A percentile compares a stretch with the other conserved stretches of the same genome.
Evolutionary conservation across 2,113 vertebrate species (phyloP).

Genomic region (Thunnus thynnus): DNA sequence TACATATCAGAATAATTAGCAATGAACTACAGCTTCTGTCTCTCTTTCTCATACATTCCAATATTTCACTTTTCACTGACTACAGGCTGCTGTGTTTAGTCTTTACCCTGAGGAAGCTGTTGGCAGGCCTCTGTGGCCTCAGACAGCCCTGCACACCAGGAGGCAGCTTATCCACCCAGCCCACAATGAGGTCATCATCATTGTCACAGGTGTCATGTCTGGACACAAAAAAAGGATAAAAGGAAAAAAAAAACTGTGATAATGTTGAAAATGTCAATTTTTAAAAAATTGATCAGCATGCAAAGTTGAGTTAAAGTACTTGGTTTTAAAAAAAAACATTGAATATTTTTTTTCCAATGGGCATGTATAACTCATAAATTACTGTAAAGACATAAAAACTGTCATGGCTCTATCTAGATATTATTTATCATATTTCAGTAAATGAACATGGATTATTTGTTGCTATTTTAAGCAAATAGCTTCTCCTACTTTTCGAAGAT

Average conservation of each 20-base stretch:
- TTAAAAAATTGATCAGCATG: too few species aligned
- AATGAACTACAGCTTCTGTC: neutral
- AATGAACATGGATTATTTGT: neutral
- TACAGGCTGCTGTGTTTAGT: neutral
- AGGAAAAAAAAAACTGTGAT: neutral
- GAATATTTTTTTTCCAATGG: too few species aligned
- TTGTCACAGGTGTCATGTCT: conserved; percentile 91
- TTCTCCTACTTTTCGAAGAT: conserved; percentile 85
- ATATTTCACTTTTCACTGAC: neutral
- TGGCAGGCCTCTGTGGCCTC: conserved; percentile 84
- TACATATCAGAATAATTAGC: too few species aligned
- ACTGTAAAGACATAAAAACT: too few species aligned
- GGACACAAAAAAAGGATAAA: conserved; percentile 16
- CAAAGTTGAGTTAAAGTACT: too few species aligned
- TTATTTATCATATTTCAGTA: neutral
- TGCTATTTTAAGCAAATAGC: neutral
- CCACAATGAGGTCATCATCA: conserved; percentile 88
- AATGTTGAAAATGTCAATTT: neutral
- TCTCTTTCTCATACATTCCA: neutral
- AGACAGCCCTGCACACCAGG: conserved; percentile 87
- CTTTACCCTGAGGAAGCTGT: conserved; percentile 90
- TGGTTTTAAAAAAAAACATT: too few species aligned
- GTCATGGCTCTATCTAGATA: too few species aligned
- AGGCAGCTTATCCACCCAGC: conserved; percentile 74
- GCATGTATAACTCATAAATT: too few species aligned